Percentiles rank a stretch among this genome's conserved stretches.
Conservation (phyloP, 2,888 invertebrate genomes). For the Euproctis similis region DNA sequence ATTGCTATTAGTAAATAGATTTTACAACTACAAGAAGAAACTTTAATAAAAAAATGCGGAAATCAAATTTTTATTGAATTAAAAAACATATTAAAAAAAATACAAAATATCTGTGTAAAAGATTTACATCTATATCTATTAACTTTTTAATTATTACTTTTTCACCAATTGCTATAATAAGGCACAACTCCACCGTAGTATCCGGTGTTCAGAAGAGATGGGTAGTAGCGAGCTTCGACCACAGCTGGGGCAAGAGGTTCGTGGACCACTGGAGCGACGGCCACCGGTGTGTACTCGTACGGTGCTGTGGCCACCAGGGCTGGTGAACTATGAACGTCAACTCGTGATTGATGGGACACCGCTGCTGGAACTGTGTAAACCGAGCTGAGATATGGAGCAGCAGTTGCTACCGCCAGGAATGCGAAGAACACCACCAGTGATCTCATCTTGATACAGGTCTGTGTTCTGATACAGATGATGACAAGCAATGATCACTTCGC, state of each 20-base stretch:
- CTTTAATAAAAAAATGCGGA: constrained; percentile 3
- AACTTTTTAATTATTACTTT: constrained; percentile 16
- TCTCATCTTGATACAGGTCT: constrained; percentile 59
- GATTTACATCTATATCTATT: constrained; percentile 14
- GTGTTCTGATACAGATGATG: constrained; percentile 35
- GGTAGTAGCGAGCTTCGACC: constrained; percentile 35
- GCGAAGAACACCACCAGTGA: constrained; percentile 62
- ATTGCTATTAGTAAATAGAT: too few relatives aligned
- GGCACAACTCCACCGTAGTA: constrained; percentile 34
- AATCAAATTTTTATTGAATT: too few relatives aligned
- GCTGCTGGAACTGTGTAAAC: constrained; percentile 36
- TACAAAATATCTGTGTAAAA: neutral
- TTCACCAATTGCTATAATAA: constrained; percentile 29
- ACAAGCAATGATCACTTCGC: constrained; percentile 59
- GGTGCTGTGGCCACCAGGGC: constrained; percentile 33
- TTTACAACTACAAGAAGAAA: constrained; percentile 1
- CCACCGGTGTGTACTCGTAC: constrained; percentile 19
- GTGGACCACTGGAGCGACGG: constrained; percentile 21
- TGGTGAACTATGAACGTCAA: constrained; percentile 43
- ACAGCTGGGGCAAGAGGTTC: constrained; percentile 27
- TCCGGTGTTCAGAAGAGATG: constrained; percentile 31
- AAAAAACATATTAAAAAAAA: constrained; percentile 12
- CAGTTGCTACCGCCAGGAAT: constrained; percentile 37
- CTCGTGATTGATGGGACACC: constrained; percentile 53
- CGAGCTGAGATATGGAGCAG: constrained; percentile 35